Evolutionary conservation across 2,113 vertebrate species (phyloP), one percentile per base, ranked within the genome.

Genomic region (Pangasianodon gigas): DNA sequence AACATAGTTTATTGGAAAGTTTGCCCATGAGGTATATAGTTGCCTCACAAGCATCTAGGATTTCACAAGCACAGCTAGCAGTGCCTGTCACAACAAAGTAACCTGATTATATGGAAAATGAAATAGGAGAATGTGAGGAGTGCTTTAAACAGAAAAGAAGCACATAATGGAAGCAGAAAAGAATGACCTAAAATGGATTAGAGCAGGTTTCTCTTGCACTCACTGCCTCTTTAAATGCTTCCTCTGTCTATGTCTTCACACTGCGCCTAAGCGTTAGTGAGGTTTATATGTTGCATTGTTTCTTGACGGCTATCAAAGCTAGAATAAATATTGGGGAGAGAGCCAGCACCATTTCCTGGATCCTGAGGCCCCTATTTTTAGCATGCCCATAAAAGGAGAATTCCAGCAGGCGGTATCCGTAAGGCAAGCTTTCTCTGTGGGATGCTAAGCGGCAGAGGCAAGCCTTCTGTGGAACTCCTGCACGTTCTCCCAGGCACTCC

Each of bases 381-480:
- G 96, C 94, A 94, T 96, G 96, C 94, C 96, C 97, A 95, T 96
- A 97, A 96, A 96, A 96, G 96, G 97, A 92, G 96, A 96, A 96
- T 95, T 95, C 93, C 94, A 95, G 94, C 93, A 92, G 94, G 90
- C 90, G 0, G 88, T 92, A 91, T 92, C 93, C 92, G 90, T 65
- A 87, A 92, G 93, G 92, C 91, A 83, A 94, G 90, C 91, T 86
- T 94, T 85, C 94, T 93, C 91, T 41, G 21, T 87, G 6, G 29
- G 92, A 93, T 90, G 90, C 83, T 92, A 90, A 94, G 62, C 87
- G 67, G 67, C 29, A 60, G 86, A 67, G 60, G 65, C 69, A 85
- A 67, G 52, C 48, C 84, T 89, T 87, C 86, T 13, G 56, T 85
- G 48, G 56, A 87, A 67, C 52, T 85, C 69, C 88, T 85, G 88